phyloP scores from a whole-genome alignment of 2,888 invertebrate genomes.

The Hololepta plana region DNA sequence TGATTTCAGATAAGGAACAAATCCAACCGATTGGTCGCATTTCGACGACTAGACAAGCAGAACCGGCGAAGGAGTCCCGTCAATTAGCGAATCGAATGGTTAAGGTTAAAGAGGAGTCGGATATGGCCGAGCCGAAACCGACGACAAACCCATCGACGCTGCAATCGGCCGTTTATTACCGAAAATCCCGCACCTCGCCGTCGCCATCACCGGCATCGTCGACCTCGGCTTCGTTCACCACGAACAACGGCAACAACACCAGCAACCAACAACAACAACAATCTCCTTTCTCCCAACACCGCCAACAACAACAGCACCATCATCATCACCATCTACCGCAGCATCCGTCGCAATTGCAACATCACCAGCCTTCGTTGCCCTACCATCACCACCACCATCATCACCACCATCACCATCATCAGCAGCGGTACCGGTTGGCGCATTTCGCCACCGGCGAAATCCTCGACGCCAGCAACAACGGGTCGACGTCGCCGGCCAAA shows the following conservation, averaged over 20 bases:
- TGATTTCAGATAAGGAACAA: no score
- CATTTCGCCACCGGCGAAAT: constrained; percentile 23
- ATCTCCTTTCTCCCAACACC: constrained; percentile 8
- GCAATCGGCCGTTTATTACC: no score
- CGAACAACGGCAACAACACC: constrained; percentile 7
- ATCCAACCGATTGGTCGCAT: no score
- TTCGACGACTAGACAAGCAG: neutral
- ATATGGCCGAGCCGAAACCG: constrained; percentile 21
- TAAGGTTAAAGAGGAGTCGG: constrained; percentile 27
- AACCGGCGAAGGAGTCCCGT: constrained; percentile 3
- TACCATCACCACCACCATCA: constrained; percentile 32
- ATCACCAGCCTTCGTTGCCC: constrained; percentile 26
- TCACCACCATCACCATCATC: constrained; percentile 30
- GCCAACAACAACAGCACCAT: constrained; percentile 7
- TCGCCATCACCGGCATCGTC: constrained; percentile 12
- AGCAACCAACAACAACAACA: constrained; percentile 8
- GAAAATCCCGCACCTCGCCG: constrained; percentile 14
- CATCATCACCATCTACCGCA: constrained; percentile 21
- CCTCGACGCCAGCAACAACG: constrained; percentile 16
- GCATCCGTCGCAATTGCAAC: constrained; percentile 29
- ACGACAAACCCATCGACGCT: constrained; percentile 13
- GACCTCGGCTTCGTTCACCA: constrained; percentile 11
- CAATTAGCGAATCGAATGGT: constrained; percentile 27
- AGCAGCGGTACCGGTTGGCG: constrained; percentile 32
- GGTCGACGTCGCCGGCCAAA: constrained; percentile 31